phyloP scores from a whole-genome alignment of 2,888 invertebrate genomes.

The Ormyrus rosae region DNA sequence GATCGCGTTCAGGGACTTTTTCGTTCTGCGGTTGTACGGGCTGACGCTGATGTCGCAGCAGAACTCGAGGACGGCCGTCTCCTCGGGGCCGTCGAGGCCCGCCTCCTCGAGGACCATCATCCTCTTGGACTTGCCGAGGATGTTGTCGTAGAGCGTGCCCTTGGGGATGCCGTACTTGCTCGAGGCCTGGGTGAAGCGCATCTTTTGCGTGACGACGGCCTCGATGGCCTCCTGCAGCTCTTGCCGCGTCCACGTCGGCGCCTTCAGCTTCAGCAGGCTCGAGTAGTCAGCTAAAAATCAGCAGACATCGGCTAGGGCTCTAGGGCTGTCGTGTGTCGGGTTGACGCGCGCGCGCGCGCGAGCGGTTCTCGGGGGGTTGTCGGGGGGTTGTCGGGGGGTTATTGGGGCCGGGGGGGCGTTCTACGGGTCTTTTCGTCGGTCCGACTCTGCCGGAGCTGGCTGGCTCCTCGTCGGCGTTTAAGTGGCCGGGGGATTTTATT shows the following conservation, averaged over 20 bases:
- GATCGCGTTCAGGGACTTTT: constrained; percentile 81
- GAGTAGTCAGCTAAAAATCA: constrained; percentile 79
- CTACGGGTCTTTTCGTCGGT: too few species aligned
- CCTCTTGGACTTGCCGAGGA: constrained; percentile 85
- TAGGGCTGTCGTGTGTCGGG: constrained; percentile 54
- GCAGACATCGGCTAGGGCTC: constrained; percentile 63
- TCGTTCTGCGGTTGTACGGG: constrained; percentile 84
- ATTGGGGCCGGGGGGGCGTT: too few species aligned
- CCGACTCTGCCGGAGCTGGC: too few species aligned
- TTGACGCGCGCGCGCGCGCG: too few species aligned
- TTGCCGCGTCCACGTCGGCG: constrained; percentile 85
- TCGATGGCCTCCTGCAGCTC: constrained; percentile 87
- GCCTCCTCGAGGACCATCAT: constrained; percentile 86
- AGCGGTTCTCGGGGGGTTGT: too few species aligned
- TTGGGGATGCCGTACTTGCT: constrained; percentile 85
- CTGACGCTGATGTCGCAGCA: constrained; percentile 85
- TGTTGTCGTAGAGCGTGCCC: constrained; percentile 87
- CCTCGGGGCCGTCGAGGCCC: constrained; percentile 80
- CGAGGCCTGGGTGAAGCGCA: constrained; percentile 87
- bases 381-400: too few species aligned
- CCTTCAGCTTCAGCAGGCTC: constrained; percentile 84
- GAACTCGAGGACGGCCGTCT: constrained; percentile 82
- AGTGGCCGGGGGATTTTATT: neutral
- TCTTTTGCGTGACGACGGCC: constrained; percentile 85
- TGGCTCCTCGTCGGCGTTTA: too few species aligned